Evolutionary conservation across 2,797 vertebrate species (phyloP).

Genomic region (Mus minutoides): DNA sequence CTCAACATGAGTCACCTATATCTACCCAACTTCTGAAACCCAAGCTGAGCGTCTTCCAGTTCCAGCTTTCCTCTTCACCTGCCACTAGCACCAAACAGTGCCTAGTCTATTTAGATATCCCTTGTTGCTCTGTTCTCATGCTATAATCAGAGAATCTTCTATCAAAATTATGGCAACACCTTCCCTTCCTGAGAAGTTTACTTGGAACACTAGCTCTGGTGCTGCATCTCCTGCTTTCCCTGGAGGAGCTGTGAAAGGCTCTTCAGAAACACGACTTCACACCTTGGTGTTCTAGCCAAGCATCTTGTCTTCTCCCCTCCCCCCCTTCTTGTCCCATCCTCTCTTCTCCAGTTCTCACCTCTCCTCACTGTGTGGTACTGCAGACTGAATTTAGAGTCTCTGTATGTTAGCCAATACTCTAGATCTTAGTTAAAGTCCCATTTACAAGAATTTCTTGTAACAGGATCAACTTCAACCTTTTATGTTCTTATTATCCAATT

Average conservation of each 20-base stretch:
- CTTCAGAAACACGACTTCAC: constrained; percentile 2
- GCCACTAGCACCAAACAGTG: not conserved
- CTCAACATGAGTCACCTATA: not conserved
- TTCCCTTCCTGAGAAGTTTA: constrained; percentile 55
- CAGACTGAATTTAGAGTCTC: not conserved
- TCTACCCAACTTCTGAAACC: not conserved
- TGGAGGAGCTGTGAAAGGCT: not conserved
- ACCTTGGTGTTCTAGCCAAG: not conserved
- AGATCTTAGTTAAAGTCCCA: not conserved
- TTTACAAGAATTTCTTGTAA: not conserved
- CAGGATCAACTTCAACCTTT: constrained; percentile 28
- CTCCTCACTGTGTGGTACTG: not conserved
- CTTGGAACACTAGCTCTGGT: constrained; percentile 29
- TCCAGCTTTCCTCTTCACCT: not conserved
- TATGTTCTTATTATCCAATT: constrained; percentile 24
- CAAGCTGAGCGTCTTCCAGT: not conserved
- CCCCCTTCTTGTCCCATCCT: not conserved
- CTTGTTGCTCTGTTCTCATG: not conserved
- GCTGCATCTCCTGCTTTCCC: constrained; percentile 30
- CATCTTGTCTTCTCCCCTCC: not conserved
- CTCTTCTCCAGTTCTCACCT: not conserved
- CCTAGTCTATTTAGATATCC: not conserved
- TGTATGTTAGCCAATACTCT: not conserved
- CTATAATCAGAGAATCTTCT: constrained; percentile 1
- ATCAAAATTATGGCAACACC: not conserved